A percentile compares a stretch with the other conserved stretches of the same genome.
These are phyloP conservation scores for Watsonalla binaria DNA, from an alignment of 2,888 invertebrate genomes.

Conservation along the genomic window DNA sequence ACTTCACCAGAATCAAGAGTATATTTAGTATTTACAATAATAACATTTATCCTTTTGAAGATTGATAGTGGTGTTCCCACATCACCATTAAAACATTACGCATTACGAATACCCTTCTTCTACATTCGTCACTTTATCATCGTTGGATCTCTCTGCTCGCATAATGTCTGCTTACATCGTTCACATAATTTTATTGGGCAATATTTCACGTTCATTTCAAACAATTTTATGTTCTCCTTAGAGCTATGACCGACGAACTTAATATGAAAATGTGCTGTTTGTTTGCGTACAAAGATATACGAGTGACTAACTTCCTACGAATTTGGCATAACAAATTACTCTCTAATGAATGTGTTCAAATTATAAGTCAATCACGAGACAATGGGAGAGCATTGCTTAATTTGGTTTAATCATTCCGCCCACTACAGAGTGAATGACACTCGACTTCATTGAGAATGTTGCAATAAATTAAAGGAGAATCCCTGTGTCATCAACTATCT, in stretches of 20 bases:
- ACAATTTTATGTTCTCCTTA: too few relatives aligned
- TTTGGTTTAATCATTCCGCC: slow-evolving; percentile 31
- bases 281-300: too few relatives aligned
- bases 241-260: too few relatives aligned
- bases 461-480: slow-evolving; percentile 4
- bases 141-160: background rate
- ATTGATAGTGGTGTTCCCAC: slow-evolving; percentile 3
- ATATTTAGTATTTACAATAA: slow-evolving; percentile 19
- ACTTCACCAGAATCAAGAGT: slow-evolving; percentile 32
- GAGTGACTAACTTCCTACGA: too few relatives aligned
- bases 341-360: background rate
- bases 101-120: background rate
- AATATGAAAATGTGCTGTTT: too few relatives aligned
- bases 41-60: slow-evolving; percentile 12
- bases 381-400: slow-evolving; percentile 24
- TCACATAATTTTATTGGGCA: too few relatives aligned
- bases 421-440: slow-evolving; percentile 33
- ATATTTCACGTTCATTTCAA: too few relatives aligned
- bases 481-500: background rate
- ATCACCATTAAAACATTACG: background rate
- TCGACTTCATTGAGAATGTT: slow-evolving; percentile 14
- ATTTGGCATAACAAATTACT: too few relatives aligned
- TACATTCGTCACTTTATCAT: background rate
- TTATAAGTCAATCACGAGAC: slow-evolving; percentile 27
- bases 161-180: background rate